Base-by-base conservation (phyloP, 2,888 invertebrate species). In the Eulithis prunata region DNA sequence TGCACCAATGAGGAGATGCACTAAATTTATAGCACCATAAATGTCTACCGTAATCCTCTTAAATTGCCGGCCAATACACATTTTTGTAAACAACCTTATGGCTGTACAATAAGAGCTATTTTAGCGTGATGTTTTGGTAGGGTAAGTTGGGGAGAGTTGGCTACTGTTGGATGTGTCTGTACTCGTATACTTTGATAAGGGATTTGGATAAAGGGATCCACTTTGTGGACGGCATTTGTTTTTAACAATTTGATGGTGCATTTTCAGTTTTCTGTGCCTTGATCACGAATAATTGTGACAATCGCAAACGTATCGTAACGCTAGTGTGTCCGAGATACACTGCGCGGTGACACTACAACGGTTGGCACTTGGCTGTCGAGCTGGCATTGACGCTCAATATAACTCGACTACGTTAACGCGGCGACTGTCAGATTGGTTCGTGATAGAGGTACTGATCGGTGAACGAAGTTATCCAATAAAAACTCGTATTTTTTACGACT, bases 11-110 rank as follows among this genome's bases (percentile, higher is more conserved):
- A 64, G 41, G 61, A 76, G 76, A 71, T 82, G 82, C 78, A 80
- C 49, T 74, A 71, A 83, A 87, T 86, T 85, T 87, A 86, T 84
- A 69, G 80, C 81, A 66, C 81, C 82, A 84, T 87, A 86, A 86
- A 86, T 75, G 83, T 86, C 80, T 63, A 62, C 67, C 49, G 75
- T 82, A 81, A 84, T 84, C 84, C 83, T 74, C 78, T 80, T 79
- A 83, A 82, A 85, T 83, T 80, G 80, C 76, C 70, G 60, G 70
- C 21, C 57, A 49, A 60, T 59, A 60, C 46, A 51, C 56, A 53
- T 62, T 57, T 55, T 53, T 43, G 47, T 61, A 61, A 28, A 57
- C 63, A 51, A 54, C 54, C 57, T 54, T 68, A 54, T 61, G 41
- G 46, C 49, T 21, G 32, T 13, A 3, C 14, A 12, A 51, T 64